Base-by-base conservation (phyloP, 2,888 invertebrate genomes). In the Germaria angustata region DNA sequence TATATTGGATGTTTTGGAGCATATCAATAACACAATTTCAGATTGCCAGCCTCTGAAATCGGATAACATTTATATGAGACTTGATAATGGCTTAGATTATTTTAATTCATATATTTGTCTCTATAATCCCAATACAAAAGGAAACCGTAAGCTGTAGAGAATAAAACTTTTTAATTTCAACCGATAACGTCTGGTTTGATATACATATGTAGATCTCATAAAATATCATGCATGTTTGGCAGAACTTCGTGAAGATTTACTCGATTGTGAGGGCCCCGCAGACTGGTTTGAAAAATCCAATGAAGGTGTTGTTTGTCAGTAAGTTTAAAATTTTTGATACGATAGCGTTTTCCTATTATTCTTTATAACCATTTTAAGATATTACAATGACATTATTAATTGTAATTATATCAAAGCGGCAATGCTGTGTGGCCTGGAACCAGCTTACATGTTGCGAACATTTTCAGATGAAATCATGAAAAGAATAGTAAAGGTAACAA, bases 231-330 rank as follows among this genome's bases (percentile, higher is more conserved):
- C 85, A 13, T 93, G 93, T 85, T 85, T 92, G 28, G 88, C 89
- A 24, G 91, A 92, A 73, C 86, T 93, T 34, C 91, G 90, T 39
- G 91, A 91, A 24, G 92, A 93, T 81, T 92, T 92, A 85, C 90
- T 92, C 57, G 91, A 92, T 81, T 93, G 93, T 84, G 91, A 91
- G 84, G 93, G 92, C 0, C 90, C 92, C 4, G 90, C 92, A 1
- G 93, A 93, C 87, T 93, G 93, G 93, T 92, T 91, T 81, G 93
- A 93, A 87, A 90, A 91, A 63, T 85, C 87, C 22, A 91, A 92
- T 73, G 84, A 88, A 41, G 85, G 86, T n/a, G 87, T 89, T 72
- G 88, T 92, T 32, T 93, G 93, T 88, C 89, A 89, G 91, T 92
- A 82, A 84, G 85, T 85, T 13, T 15, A 22, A 11, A 9, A 76